phyloP scores from a whole-genome alignment of 1,140 invertebrate species.

The Cotesia typhae region DNA sequence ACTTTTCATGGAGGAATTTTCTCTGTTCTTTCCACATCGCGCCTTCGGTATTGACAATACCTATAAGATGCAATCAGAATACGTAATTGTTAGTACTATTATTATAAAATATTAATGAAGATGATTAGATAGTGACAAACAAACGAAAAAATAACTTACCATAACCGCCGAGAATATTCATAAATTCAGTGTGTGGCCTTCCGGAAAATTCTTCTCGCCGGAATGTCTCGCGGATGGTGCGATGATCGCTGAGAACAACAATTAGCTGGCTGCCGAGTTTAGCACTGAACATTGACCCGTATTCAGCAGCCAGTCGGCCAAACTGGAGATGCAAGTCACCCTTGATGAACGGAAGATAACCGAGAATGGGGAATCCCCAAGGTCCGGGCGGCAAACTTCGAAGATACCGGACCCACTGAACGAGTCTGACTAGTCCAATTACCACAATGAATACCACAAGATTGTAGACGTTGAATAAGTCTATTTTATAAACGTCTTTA shows the following conservation, averaged over 20 bases:
- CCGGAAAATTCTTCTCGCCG: constrained; percentile 85
- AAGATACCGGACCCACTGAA: constrained; percentile 68
- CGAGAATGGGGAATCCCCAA: constrained; percentile 82
- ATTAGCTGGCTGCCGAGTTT: constrained; percentile 81
- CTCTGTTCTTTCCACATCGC: constrained; percentile 92
- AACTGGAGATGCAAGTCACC: constrained; percentile 81
- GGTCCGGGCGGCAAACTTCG: constrained; percentile 82
- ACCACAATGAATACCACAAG: constrained; percentile 68
- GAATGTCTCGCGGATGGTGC: constrained; percentile 84
- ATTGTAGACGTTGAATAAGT: constrained; percentile 44
- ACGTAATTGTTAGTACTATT: constrained; percentile 2
- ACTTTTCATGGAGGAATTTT: constrained; percentile 86
- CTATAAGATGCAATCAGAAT: constrained; percentile 66
- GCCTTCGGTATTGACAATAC: constrained; percentile 90
- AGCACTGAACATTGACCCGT: constrained; percentile 84
- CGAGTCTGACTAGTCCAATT: constrained; percentile 60
- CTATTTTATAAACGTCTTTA: constrained; percentile 39
- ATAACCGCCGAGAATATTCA: constrained; percentile 86
- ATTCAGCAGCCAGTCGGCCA: constrained; percentile 76
- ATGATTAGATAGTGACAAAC: constrained; percentile 9
- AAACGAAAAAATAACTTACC: constrained; percentile 72
- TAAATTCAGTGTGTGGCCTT: constrained; percentile 83
- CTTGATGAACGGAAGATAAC: constrained; percentile 82
- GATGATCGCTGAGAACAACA: constrained; percentile 86
- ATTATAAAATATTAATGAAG: background rate